Evolutionary conservation across 2,888 invertebrate genomes (phyloP).

Genomic region (Lasioglossum figueresi): DNA sequence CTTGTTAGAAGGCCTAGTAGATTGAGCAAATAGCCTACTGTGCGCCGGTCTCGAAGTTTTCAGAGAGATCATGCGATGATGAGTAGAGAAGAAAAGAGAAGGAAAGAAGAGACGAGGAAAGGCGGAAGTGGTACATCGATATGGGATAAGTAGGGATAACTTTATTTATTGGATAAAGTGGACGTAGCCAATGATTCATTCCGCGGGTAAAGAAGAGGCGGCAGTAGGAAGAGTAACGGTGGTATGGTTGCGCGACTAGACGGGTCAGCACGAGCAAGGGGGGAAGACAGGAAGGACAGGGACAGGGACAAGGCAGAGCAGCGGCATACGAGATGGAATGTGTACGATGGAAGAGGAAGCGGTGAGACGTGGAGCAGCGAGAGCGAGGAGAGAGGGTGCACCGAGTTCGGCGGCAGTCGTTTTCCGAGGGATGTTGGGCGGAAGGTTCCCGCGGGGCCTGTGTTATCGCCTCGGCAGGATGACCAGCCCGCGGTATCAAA

Average conservation of each 20-base stretch:
- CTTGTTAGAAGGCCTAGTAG: no score
- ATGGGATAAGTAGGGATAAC: background rate
- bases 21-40: no score
- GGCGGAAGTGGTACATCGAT: background rate
- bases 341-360: slow-evolving; percentile 43
- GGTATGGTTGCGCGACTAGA: slow-evolving; percentile 36
- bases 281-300: slow-evolving; percentile 41
- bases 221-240: slow-evolving; percentile 25
- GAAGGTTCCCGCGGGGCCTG: slow-evolving; percentile 84
- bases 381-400: slow-evolving; percentile 49
- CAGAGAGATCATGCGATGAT: background rate
- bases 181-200: slow-evolving; percentile 33
- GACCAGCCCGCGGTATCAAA: slow-evolving; percentile 84
- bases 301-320: slow-evolving; percentile 2
- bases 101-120: background rate
- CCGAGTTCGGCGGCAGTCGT: slow-evolving; percentile 74
- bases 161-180: slow-evolving; percentile 12
- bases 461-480: slow-evolving; percentile 84
- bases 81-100: background rate
- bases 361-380: slow-evolving; percentile 34
- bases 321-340: slow-evolving; percentile 37
- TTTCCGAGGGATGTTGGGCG: slow-evolving; percentile 82
- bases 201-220: slow-evolving; percentile 20
- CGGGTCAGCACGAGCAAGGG: slow-evolving; percentile 36
- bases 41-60: background rate